Base-by-base conservation (phyloP, 2,888 invertebrate species). In the Drosophila phalerata region DNA sequence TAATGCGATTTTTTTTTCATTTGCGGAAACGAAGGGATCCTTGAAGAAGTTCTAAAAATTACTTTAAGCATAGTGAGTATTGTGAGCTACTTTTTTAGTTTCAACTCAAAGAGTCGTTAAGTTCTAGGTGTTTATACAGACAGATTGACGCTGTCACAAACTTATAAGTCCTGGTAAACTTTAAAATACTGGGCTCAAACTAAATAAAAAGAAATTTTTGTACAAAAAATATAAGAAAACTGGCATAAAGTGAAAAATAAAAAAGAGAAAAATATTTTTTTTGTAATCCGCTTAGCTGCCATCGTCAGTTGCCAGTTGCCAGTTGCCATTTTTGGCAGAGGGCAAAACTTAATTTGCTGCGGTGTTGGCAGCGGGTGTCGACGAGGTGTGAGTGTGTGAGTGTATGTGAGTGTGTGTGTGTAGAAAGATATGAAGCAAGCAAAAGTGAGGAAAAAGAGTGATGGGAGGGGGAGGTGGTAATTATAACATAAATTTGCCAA, bases 231-330 rank as follows among this genome's bases (percentile, higher is more conserved):
- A 38, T 37, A 55, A 60, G 37, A 56, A 74, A 60, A 81, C 42
- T 49, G 67, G 52, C 47, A 34, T 32, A 60, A 13, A 37, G 38
- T 30, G 17, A n/a, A 4, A 22, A 22, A 22, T 17, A 13, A 15
- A 62, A 51, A 49, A 45, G 38, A 48, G 49, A 61, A 61, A 58
- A 55, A 63, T 70, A 53, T n/a, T 5, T 34, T 0, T 72, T 74
- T 85, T 87, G 73, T 84, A 85, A 85, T 85, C 88, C 88, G 86
- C 88, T 85, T 85, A 84, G 84, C 78, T 82, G 83, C 51, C 79
- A 66, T 56, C 79, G 70, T 75, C 76, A 74, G 79, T 66, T 74
- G 74, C 45, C 75, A 17, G 51, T 52, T 28, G 48, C 32, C 66
- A 43, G 30, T 56, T 67, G 66, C 60, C 66, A 38, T 15, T 58